These are phyloP conservation scores for Vanessa cardui DNA, from an alignment of 2,888 invertebrate species.

Conservation along the genomic window DNA sequence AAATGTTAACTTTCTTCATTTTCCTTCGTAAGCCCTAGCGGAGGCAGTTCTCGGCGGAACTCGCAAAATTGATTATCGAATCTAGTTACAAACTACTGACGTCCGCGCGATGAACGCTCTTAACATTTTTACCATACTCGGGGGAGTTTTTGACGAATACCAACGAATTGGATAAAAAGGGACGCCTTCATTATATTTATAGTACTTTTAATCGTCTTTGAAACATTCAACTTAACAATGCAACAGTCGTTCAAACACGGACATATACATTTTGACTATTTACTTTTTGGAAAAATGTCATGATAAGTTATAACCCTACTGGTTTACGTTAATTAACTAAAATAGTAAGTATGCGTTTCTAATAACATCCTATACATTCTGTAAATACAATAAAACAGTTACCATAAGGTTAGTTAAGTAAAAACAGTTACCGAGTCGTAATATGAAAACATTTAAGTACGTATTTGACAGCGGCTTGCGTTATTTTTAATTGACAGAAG, in stretches of 20 bases:
- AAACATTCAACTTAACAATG: not conserved
- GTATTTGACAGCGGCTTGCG: slow-evolving; percentile 10
- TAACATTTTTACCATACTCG: slow-evolving; percentile 57
- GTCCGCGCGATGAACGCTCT: slow-evolving; percentile 52
- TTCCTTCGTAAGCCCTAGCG: slow-evolving; percentile 29
- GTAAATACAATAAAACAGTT: too few species aligned
- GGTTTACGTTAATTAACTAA: too few species aligned
- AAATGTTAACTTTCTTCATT: slow-evolving; percentile 12
- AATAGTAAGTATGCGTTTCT: too few species aligned
- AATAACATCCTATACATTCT: too few species aligned
- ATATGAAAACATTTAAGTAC: slow-evolving; percentile 13
- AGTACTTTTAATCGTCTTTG: not conserved
- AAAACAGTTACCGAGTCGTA: slow-evolving; percentile 4
- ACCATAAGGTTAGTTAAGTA: too few species aligned
- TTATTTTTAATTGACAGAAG: slow-evolving; percentile 31
- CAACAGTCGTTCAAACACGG: not conserved
- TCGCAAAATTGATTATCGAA: slow-evolving; percentile 79
- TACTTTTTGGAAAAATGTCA: too few species aligned
- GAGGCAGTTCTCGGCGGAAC: slow-evolving; percentile 46
- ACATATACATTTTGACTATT: too few species aligned
- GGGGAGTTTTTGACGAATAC: slow-evolving; percentile 48
- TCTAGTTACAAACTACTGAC: slow-evolving; percentile 77
- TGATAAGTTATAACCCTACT: too few species aligned
- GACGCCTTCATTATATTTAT: slow-evolving; percentile 7
- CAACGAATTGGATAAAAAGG: slow-evolving; percentile 17